phyloP scores from a whole-genome alignment of 2,797 vertebrate species.

The Aotus griseimembra region DNA sequence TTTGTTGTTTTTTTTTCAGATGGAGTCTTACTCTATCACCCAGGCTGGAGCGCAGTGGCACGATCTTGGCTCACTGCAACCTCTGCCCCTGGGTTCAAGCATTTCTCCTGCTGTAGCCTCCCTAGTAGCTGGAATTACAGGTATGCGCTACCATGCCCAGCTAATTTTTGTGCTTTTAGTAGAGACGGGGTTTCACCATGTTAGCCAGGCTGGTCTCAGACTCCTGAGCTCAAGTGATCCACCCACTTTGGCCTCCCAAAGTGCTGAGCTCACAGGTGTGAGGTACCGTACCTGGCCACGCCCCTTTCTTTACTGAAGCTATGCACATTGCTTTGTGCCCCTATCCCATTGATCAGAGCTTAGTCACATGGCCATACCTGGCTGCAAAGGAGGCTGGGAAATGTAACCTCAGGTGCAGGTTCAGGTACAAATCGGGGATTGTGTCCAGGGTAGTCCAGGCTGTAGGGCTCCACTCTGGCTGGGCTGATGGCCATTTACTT shows the following conservation, averaged over 20 bases:
- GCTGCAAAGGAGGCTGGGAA: background rate
- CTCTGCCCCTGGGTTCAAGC: background rate
- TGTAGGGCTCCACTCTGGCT: background rate
- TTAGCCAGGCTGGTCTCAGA: background rate
- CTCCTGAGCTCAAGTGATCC: no score
- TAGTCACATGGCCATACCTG: background rate
- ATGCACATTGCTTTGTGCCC: background rate
- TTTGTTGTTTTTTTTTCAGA: background rate
- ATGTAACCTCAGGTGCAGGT: background rate
- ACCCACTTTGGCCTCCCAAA: background rate
- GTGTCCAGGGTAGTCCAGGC: background rate
- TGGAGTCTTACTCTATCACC: background rate
- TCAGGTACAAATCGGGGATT: background rate
- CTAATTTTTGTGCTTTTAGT: background rate
- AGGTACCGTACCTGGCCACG: rapidly evolving
- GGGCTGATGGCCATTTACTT: background rate
- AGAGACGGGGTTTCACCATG: background rate
- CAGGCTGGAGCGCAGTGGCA: background rate
- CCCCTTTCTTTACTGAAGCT: background rate
- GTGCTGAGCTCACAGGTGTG: background rate
- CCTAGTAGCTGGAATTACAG: background rate
- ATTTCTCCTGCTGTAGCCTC: background rate
- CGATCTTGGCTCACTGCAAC: background rate
- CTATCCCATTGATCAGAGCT: background rate
- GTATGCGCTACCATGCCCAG: rapidly evolving